Base-by-base conservation (phyloP, 2,113 vertebrate genomes). In the Pygoscelis adeliae region DNA sequence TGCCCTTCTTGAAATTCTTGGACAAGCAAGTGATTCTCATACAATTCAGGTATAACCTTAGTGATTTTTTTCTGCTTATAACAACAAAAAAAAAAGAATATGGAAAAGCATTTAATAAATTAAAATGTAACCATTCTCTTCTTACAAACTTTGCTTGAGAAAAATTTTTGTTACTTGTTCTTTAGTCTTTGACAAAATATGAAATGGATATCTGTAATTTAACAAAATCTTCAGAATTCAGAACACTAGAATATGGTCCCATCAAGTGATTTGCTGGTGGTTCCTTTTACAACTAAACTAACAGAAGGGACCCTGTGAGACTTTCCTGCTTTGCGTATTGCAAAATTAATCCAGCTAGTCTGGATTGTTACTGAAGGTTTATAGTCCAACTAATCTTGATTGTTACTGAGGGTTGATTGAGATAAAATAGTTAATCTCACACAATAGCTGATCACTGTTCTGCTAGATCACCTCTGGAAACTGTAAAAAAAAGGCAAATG, bases 21-120 rank as follows among this genome's bases (percentile, higher is more conserved):
- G 98, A 77, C 98, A 98, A 98, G 98, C 98, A 91, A 98, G 98
- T 82, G 98, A 99, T 95, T 98, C 98, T 52, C 98, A 99, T 27
- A 98, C 98, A 74, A 98, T 99, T 83, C 98, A 98, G 98, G 98
- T 98, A 98, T 9, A 47, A 30, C 22, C 6, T 55, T 49, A 63
- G 14, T 72, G 3, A 23, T 49, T 70, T 86, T 52, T 76, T 88
- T 22, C 61, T 46, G 4, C 25, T 73, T 74, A 10, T 30, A 58
- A 66, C 5, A 34, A 58, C 46, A 66, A 29, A 30, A 29, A 38
- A 6, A 49, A 30, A 30, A 38, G 5, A 49, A 18, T 38, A 72
- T 5, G 7, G 18, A 61, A 59, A 50, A 77, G 1, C 10, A 46
- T 38, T 73, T 87, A 46, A 49, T 82, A 67, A 66, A 63, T 70